A percentile compares a stretch with the other conserved stretches of the same genome.
These are phyloP conservation scores for Naja naja DNA, from an alignment of 2,113 vertebrate species.

Conservation along the genomic window DNA sequence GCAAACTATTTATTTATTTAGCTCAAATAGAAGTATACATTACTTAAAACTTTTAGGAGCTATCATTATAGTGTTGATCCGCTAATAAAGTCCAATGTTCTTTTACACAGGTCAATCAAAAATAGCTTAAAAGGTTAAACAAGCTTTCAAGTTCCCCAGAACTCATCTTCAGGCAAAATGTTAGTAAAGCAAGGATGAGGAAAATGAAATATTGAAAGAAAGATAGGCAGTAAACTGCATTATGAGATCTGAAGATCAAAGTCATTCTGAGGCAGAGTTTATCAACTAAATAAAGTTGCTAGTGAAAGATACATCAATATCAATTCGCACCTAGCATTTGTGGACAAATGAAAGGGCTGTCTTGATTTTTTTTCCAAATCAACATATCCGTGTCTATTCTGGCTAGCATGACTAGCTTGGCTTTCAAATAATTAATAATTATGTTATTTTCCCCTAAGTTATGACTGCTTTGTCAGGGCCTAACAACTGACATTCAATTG, in stretches of 20 bases:
- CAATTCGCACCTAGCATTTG: background rate
- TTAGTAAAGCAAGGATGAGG: background rate
- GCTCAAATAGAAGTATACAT: background rate
- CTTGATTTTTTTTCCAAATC: background rate
- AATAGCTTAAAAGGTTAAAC: background rate
- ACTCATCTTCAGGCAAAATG: background rate
- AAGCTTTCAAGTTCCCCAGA: background rate
- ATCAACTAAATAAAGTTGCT: background rate
- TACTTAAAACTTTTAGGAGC: background rate
- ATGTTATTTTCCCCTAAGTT: background rate
- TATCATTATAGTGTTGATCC: background rate
- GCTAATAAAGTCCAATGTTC: background rate
- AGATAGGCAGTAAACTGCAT: background rate
- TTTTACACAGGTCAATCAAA: background rate
- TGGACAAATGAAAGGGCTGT: background rate
- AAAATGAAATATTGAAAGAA: background rate
- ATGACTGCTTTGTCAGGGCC: background rate
- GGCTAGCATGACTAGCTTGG: background rate
- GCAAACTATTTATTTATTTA: background rate
- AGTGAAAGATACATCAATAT: background rate
- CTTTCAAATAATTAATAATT: background rate
- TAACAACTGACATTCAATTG: background rate
- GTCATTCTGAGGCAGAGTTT: background rate
- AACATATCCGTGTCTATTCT: background rate
- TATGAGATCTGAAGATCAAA: background rate